Conservation (phyloP, 2,888 invertebrate species). For the Erpobdella octoculata region DNA sequence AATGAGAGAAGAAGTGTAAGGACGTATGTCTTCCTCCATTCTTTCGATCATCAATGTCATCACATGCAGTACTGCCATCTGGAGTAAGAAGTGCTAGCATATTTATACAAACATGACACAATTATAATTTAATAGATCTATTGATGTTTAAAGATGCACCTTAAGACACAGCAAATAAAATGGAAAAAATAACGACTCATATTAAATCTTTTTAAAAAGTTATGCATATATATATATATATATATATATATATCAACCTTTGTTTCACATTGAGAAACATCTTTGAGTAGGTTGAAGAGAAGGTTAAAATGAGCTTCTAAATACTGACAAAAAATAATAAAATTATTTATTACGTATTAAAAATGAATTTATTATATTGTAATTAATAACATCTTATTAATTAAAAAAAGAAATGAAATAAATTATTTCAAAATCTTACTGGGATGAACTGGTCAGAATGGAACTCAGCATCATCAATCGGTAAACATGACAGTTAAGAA, state of each 20-base stretch:
- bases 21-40: slow-evolving; percentile 67
- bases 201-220: slow-evolving; percentile 4
- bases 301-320: slow-evolving; percentile 70
- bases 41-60: slow-evolving; percentile 81
- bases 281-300: slow-evolving; percentile 74
- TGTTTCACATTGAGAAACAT: slow-evolving; percentile 82
- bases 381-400: background rate
- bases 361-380: too few species aligned
- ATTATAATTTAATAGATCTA: background rate
- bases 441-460: slow-evolving; percentile 75
- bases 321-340: slow-evolving; percentile 53
- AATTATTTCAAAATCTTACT: slow-evolving; percentile 43
- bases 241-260: too few species aligned
- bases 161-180: too few species aligned
- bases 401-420: background rate
- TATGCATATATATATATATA: background rate
- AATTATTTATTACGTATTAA: too few species aligned
- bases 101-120: background rate
- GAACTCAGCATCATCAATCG: slow-evolving; percentile 82
- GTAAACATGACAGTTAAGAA: slow-evolving; percentile 26
- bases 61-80: slow-evolving; percentile 83
- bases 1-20: slow-evolving; percentile 64
- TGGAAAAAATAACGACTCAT: too few species aligned
- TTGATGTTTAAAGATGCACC: too few species aligned
- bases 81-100: slow-evolving; percentile 39